phyloP scores from a whole-genome alignment of 2,113 vertebrate species.

The Plotosus lineatus region DNA sequence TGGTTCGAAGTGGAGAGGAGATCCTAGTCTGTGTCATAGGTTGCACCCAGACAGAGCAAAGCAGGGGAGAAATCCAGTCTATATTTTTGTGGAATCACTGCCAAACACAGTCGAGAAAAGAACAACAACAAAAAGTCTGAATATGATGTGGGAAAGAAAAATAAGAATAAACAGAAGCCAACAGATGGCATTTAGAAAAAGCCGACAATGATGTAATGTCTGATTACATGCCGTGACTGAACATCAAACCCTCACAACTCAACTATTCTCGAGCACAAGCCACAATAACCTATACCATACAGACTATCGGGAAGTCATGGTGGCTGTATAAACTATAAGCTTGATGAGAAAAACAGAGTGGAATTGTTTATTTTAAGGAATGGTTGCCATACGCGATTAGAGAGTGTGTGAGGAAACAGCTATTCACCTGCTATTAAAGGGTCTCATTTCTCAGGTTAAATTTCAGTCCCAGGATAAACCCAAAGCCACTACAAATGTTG shows the following conservation, averaged over 20 bases:
- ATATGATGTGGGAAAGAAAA: not conserved
- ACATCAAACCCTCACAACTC: not conserved
- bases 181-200: not conserved
- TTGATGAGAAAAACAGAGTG: no score
- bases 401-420: not conserved
- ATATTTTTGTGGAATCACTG: not conserved
- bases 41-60: not conserved
- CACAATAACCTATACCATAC: not conserved
- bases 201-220: not conserved
- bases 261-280: not conserved
- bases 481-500: not conserved
- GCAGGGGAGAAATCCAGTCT: not conserved
- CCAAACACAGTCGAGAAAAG: not conserved
- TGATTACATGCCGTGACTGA: not conserved
- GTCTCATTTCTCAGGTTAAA: not conserved
- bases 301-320: not conserved
- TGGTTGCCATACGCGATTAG: not conserved
- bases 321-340: not conserved
- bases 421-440: not conserved
- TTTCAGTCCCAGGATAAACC: conserved; percentile 3
- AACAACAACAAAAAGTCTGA: not conserved
- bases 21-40: not conserved
- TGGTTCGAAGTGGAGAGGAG: not conserved
- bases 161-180: not conserved
- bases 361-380: not conserved